These are phyloP conservation scores for Acanthococcus lagerstroemiae DNA, from an alignment of 2,888 invertebrate genomes.

Conservation along the genomic window DNA sequence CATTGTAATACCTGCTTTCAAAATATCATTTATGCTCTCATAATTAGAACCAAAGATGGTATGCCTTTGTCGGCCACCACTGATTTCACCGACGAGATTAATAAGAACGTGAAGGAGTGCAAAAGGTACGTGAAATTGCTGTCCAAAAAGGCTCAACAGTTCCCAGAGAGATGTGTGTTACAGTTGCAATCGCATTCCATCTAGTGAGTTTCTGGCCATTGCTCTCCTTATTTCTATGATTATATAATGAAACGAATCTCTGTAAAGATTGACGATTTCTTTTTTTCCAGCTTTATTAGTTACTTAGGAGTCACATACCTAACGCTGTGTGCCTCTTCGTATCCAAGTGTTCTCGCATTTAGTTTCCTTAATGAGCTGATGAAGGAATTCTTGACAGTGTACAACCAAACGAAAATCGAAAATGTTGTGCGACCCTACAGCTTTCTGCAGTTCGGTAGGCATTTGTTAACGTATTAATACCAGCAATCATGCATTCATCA, in stretches of 20 bases:
- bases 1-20: slow-evolving; percentile 22
- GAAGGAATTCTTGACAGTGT: slow-evolving; percentile 42
- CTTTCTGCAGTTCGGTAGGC: slow-evolving; percentile 44
- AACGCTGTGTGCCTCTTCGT: slow-evolving; percentile 42
- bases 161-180: slow-evolving; percentile 42
- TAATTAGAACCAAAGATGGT: slow-evolving; percentile 41
- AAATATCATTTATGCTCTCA: slow-evolving; percentile 37
- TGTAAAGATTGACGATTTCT: no score
- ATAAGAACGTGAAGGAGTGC: slow-evolving; percentile 39
- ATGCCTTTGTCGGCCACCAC: slow-evolving; percentile 41
- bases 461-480: neutral
- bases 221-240: neutral
- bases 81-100: slow-evolving; percentile 40
- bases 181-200: slow-evolving; percentile 40
- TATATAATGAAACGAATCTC: neutral
- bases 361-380: slow-evolving; percentile 44
- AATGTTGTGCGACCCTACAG: slow-evolving; percentile 42
- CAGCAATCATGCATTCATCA: neutral
- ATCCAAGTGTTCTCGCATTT: slow-evolving; percentile 43
- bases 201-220: slow-evolving; percentile 41
- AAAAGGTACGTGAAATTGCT: slow-evolving; percentile 41
- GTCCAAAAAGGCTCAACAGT: slow-evolving; percentile 39
- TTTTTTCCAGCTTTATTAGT: slow-evolving; percentile 40
- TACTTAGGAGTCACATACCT: slow-evolving; percentile 42
- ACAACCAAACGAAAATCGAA: slow-evolving; percentile 40